phyloP scores from a whole-genome alignment of 2,888 invertebrate species.

The Spicauda simplicius region DNA sequence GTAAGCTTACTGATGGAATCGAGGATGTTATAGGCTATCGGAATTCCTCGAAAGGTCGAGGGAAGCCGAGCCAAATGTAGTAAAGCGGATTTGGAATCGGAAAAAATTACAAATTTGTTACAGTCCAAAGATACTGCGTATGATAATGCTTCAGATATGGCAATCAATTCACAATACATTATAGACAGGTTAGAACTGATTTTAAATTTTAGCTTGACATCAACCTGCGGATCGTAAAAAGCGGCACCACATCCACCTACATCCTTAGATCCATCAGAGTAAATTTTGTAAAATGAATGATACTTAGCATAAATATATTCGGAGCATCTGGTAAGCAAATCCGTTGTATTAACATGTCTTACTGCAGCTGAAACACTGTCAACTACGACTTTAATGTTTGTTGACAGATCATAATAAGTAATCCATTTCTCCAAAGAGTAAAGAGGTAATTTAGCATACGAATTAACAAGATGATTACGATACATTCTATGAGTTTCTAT shows the following conservation, averaged over 20 bases:
- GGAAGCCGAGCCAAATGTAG: slow-evolving; percentile 38
- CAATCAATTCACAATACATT: slow-evolving; percentile 27
- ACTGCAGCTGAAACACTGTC: not conserved
- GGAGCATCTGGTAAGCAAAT: not conserved
- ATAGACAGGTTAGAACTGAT: slow-evolving; percentile 19
- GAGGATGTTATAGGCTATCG: too few relatives aligned
- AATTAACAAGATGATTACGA: slow-evolving; percentile 18
- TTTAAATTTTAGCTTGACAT: slow-evolving; percentile 7
- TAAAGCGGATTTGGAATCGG: slow-evolving; percentile 35
- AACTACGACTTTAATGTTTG: slow-evolving; percentile 4
- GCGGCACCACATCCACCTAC: slow-evolving; percentile 28
- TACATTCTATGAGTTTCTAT: slow-evolving; percentile 13
- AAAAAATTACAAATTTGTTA: slow-evolving; percentile 23
- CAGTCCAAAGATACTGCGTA: slow-evolving; percentile 5
- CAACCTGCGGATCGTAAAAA: slow-evolving; percentile 34
- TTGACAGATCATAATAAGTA: too few relatives aligned
- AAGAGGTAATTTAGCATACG: slow-evolving; percentile 29
- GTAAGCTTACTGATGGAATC: too few relatives aligned
- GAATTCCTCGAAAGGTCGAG: slow-evolving; percentile 35
- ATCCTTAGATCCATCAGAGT: slow-evolving; percentile 40
- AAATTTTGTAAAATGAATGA: slow-evolving; percentile 25
- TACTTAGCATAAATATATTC: slow-evolving; percentile 16
- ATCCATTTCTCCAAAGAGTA: slow-evolving; percentile 29
- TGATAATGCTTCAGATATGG: slow-evolving; percentile 13
- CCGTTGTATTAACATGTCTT: not conserved